A percentile compares a stretch with the other conserved stretches of the same genome.
These are phyloP conservation scores for Troglohyphantes excavatus DNA, from an alignment of 2,888 invertebrate genomes.

Conservation along the genomic window DNA sequence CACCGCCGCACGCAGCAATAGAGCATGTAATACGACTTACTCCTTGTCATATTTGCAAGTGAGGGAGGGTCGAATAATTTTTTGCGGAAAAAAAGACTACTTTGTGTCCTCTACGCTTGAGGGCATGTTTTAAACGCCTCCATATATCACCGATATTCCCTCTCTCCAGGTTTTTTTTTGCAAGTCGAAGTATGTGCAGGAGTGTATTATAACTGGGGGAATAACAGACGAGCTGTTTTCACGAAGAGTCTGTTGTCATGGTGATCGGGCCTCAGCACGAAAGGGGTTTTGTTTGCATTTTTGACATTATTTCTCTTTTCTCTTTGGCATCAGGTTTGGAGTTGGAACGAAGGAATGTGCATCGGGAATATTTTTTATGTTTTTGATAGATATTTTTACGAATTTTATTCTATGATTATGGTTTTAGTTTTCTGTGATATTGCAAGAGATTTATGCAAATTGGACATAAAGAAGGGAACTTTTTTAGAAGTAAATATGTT, in stretches of 20 bases:
- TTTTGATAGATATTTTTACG: too few species aligned
- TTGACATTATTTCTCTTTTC: neutral
- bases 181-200: constrained; percentile 40
- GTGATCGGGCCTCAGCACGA: constrained; percentile 50
- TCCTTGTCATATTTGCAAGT: constrained; percentile 71
- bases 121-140: constrained; percentile 67
- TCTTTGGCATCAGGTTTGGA: neutral
- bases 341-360: neutral
- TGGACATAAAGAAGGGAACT: too few species aligned
- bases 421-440: too few species aligned
- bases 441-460: too few species aligned
- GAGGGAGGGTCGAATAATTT: constrained; percentile 43
- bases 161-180: constrained; percentile 1
- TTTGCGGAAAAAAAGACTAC: constrained; percentile 49
- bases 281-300: constrained; percentile 67
- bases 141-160: constrained; percentile 64
- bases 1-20: constrained; percentile 39
- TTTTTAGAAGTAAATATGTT: too few species aligned
- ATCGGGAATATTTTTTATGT: neutral
- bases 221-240: constrained; percentile 78
- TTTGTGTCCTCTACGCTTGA: constrained; percentile 73
- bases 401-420: too few species aligned
- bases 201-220: constrained; percentile 56
- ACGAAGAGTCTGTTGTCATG: constrained; percentile 70
- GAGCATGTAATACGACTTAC: constrained; percentile 77